Evolutionary conservation across 2,113 vertebrate species (phyloP), one percentile per base, ranked within the genome.

Genomic region (Ahaetulla prasina): DNA sequence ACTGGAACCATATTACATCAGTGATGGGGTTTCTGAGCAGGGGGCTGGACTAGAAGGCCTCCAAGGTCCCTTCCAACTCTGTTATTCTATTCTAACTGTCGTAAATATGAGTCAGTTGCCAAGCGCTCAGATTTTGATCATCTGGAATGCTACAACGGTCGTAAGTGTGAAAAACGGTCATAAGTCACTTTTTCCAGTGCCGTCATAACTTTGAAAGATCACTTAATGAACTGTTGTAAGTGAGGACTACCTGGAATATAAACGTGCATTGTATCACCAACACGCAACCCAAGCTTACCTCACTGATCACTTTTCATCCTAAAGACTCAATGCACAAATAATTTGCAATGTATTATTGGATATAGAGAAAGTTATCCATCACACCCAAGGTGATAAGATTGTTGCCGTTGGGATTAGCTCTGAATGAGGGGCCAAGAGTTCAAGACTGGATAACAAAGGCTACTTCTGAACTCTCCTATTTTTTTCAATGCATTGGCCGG

Each of bases 401-500:
- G 80, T 53, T 14, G 45, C 12, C 8, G 1, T 49, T 3, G 43
- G 80, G 89, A 53, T 68, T 89, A 60, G 50, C 88, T 27, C 80
- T 43, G 52, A 85, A 89, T 74, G 27, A 54, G 14, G 74, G 88
- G 12, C 49, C 49, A 89, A 47, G 60, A 86, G 93, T 74, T 87
- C 35, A 88, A 80, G 87, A 90, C 20, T 80, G 35, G 3, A 23
- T 30, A 87, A 80, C 85, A 92, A 90, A 92, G 50, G 12, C 88
- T 80, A 43, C 84, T 80, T 55, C 35, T 87, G 52, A 87, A 49
- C 49, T 50, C 89, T 91, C 92, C 88, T 0, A 0, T 85, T 91
- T 84, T 84, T 39, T 54, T 89, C 0, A 80, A 47, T 45, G 52
- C 90, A 88, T 45, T 93, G 89, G 94, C 80, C 80, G 95, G 87